Conservation (phyloP, 1,140 invertebrate species). For the Eumeta japonica region DNA sequence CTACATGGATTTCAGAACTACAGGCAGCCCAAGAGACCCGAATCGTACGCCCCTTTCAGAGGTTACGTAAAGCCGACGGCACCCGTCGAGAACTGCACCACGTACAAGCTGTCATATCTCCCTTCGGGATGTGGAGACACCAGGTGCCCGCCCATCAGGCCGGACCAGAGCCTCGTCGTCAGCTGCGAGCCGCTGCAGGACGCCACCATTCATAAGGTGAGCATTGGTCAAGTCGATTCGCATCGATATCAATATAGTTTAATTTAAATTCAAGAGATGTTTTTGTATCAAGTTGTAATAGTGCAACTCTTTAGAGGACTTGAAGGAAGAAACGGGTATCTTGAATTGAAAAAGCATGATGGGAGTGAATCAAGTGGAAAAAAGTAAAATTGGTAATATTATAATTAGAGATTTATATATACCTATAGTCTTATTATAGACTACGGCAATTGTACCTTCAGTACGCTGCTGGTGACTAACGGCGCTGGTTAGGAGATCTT, state of each 20-base stretch:
- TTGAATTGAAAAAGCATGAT: too few species aligned
- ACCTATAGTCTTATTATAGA: too few species aligned
- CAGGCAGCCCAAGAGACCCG: slow-evolving; percentile 44
- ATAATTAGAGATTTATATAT: too few species aligned
- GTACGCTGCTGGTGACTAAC: too few species aligned
- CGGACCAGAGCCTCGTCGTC: slow-evolving; percentile 46
- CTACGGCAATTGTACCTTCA: too few species aligned
- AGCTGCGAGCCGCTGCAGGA: slow-evolving; percentile 58
- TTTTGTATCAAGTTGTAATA: slow-evolving; percentile 6
- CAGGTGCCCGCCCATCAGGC: slow-evolving; percentile 38
- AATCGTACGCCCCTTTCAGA: slow-evolving; percentile 40
- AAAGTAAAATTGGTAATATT: too few species aligned
- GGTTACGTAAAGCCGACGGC: slow-evolving; percentile 41
- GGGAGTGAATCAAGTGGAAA: too few species aligned
- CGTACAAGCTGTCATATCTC: slow-evolving; percentile 53
- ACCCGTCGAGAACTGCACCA: slow-evolving; percentile 54
- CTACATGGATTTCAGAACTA: slow-evolving; percentile 28
- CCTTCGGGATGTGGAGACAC: slow-evolving; percentile 46
- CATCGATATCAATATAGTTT: slow-evolving; percentile 35
- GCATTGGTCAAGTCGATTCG: slow-evolving; percentile 52
- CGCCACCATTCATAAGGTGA: slow-evolving; percentile 62
- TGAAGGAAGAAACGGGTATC: too few species aligned
- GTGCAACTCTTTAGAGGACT: too few species aligned
- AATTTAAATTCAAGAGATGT: slow-evolving; percentile 48
- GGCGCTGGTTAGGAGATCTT: too few species aligned